A percentile compares a stretch with the other conserved stretches of the same genome.
Evolutionary conservation across 2,888 invertebrate species (phyloP).

Genomic region (Zygothrica quintamaculata): DNA sequence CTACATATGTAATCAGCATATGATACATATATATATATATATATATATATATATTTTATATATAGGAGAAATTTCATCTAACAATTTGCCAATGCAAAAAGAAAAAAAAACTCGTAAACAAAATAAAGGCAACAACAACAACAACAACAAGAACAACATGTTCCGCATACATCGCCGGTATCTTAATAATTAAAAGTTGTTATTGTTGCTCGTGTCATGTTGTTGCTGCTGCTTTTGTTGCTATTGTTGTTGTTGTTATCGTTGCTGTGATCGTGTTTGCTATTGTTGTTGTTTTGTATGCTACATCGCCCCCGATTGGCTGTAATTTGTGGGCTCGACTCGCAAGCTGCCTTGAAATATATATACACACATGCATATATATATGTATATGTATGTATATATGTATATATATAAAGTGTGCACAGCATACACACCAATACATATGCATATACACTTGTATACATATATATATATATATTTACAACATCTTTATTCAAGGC

Average conservation of each 20-base stretch:
- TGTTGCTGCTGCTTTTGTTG: too few relatives aligned
- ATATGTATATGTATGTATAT: slow-evolving; percentile 8
- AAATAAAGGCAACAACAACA: slow-evolving; percentile 14
- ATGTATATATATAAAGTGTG: too few relatives aligned
- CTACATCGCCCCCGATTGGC: slow-evolving; percentile 70
- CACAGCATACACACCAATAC: too few relatives aligned
- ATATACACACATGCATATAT: too few relatives aligned
- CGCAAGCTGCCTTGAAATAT: too few relatives aligned
- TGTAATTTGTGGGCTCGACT: slow-evolving; percentile 75
- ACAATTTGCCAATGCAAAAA: slow-evolving; percentile 28
- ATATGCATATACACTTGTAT: slow-evolving; percentile 1
- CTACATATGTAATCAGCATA: too few relatives aligned
- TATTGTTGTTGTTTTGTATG: slow-evolving; percentile 40
- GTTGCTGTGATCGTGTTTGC: slow-evolving; percentile 6
- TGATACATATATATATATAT: slow-evolving; percentile 8
- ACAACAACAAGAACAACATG: slow-evolving; percentile 18
- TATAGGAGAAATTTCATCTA: slow-evolving; percentile 14
- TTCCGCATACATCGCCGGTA: slow-evolving; percentile 58
- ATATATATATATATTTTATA: slow-evolving; percentile 9
- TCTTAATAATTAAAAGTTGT: slow-evolving; percentile 1
- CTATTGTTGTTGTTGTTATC: slow-evolving; percentile 17
- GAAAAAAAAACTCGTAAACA: too few relatives aligned
- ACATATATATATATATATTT: slow-evolving; percentile 4
- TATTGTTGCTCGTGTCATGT: too few relatives aligned
- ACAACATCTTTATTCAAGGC: background rate